Evolutionary conservation across 2,113 vertebrate species (phyloP), one percentile per base, ranked within the genome.

Genomic region (Accipiter virgatus): DNA sequence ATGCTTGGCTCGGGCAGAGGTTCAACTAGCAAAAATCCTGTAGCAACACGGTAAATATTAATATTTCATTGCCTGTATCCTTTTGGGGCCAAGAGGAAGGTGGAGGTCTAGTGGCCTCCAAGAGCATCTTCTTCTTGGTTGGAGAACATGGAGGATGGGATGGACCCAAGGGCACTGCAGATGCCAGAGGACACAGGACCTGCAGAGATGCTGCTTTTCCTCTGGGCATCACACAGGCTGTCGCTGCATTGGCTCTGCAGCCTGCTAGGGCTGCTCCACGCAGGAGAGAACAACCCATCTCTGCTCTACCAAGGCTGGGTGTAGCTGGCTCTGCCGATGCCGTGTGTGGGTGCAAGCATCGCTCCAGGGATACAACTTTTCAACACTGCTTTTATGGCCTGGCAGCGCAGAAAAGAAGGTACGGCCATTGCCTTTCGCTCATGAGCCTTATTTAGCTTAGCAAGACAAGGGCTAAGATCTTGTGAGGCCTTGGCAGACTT

Each of bases 341-440:
- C 2, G 1, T 21, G 1, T 1, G 16, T 15, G 25, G n/a, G 18
- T 11, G 16, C 40, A 10, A 47, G 26, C 70, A 31, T 53, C 17
- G 0, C 26, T 62, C 1, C 7, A 23, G 31, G 66, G 61, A 3
- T n/a, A 10, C 8, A 18, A 7, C 22, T 45, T n/a, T 47, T 15
- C 45, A 65, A 4, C 17, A 0, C 29, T 45, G 61, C 17, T 56
- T 47, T 47, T 29, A 2, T 6, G 13, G 34, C 55, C 31, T 32
- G 47, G 7, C 29, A 71, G 21, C 0, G 3, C 34, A 74, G 38
- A 72, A 80, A 77, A 23, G 5, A 34, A 86, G 6, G 11, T 19
- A 23, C 16, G 31, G 15, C 23, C 50, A 1, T 19, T 52, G 70
- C 14, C 42, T 70, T 79, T 27, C 20, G 86, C 59, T 42, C 82